Conservation (phyloP, 2,113 vertebrate genomes). For the Phyllopteryx taeniolatus region DNA sequence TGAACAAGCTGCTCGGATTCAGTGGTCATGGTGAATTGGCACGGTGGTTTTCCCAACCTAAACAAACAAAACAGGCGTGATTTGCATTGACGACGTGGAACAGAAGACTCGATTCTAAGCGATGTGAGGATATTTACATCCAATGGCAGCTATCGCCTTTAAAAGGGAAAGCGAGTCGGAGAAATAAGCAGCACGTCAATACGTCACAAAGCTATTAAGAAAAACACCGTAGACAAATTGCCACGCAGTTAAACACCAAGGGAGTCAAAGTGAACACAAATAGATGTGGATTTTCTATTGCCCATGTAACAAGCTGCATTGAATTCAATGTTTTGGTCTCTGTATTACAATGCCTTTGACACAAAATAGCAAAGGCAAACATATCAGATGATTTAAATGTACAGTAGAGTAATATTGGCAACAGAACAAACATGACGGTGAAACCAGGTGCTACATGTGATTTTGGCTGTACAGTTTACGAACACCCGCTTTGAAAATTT, state of each 20-base stretch:
- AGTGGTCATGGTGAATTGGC: too few species aligned
- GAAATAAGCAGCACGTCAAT: slow-evolving; percentile 61
- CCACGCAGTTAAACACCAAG: slow-evolving; percentile 48
- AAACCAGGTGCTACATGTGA: slow-evolving; percentile 66
- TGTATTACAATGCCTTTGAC: slow-evolving; percentile 4
- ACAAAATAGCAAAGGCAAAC: neutral
- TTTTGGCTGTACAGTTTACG: slow-evolving; percentile 9
- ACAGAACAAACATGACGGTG: slow-evolving; percentile 33
- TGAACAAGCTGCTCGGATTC: too few species aligned
- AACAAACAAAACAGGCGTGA: neutral
- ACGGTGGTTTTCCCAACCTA: neutral
- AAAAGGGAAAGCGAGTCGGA: slow-evolving; percentile 30
- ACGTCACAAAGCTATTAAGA: slow-evolving; percentile 39
- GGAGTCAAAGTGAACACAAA: slow-evolving; percentile 58
- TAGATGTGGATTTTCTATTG: slow-evolving; percentile 15
- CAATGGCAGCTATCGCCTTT: slow-evolving; percentile 37
- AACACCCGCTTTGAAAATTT: neutral
- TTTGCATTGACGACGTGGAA: slow-evolving; percentile 35
- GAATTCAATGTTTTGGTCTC: neutral
- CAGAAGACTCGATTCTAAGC: slow-evolving; percentile 35
- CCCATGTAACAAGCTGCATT: neutral
- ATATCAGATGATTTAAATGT: slow-evolving; percentile 29
- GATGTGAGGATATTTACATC: slow-evolving; percentile 48
- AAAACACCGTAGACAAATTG: slow-evolving; percentile 26
- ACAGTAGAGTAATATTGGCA: slow-evolving; percentile 36